These are phyloP conservation scores for Ceratitis capitata DNA, from an alignment of 1,140 invertebrate species.

Conservation along the genomic window DNA sequence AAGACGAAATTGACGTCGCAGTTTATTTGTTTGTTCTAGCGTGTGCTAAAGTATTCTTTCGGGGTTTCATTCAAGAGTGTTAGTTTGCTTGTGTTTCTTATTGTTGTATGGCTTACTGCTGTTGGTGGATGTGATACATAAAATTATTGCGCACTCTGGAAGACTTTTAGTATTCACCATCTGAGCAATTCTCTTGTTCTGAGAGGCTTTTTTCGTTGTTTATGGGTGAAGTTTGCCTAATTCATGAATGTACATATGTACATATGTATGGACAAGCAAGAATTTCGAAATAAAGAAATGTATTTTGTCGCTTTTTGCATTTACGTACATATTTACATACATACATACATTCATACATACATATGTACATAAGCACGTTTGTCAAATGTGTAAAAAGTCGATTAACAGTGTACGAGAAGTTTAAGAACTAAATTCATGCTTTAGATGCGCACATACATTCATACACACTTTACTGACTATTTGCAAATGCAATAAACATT, in stretches of 20 bases:
- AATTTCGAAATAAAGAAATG: not conserved
- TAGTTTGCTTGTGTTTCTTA: not conserved
- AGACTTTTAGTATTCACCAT: slow-evolving; percentile 8
- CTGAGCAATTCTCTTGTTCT: not conserved
- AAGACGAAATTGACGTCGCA: not conserved
- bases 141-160: slow-evolving; percentile 38
- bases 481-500: not conserved
- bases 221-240: too few relatives aligned
- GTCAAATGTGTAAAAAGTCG: too few relatives aligned
- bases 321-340: not conserved
- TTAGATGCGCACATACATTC: too few relatives aligned
- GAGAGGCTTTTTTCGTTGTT: too few relatives aligned
- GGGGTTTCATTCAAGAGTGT: not conserved
- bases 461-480: not conserved
- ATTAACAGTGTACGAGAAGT: too few relatives aligned
- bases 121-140: not conserved
- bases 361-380: not conserved
- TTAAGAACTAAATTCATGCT: too few relatives aligned
- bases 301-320: not conserved
- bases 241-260: not conserved
- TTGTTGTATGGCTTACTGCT: not conserved
- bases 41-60: not conserved
- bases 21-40: slow-evolving; percentile 27
- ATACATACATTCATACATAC: not conserved
- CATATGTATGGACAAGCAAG: not conserved